Base-by-base conservation (phyloP, 2,113 vertebrate genomes). In the Lichenostomus cassidix region DNA sequence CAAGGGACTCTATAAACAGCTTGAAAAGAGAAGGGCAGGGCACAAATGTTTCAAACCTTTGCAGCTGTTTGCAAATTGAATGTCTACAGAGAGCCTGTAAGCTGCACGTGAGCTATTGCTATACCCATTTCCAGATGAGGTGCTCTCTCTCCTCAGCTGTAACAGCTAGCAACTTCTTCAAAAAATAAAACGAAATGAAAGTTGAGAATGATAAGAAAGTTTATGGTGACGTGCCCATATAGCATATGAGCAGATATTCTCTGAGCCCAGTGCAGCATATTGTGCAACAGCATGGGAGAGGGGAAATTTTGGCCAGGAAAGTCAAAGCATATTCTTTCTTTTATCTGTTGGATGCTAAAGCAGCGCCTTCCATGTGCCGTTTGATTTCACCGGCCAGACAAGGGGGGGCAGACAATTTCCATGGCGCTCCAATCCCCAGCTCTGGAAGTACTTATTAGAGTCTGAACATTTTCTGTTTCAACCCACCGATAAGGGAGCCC, bases 321-420 rank as follows among this genome's bases (percentile, higher is more conserved):
- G 95, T 81, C 83, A 90, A 88, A 96, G 79, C 92, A 95, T 94
- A 95, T 95, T 95, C 90, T 91, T 95, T 90, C 87, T 94, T 91
- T 91, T 94, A 92, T 90, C 92, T 94, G 68, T 83, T 94, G 90
- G 90, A 92, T 90, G 76, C 46, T 86, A 75, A 89, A 68, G 52
- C 73, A 92, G 49, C 4, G 77, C 60, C 44, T 92, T 92, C 83
- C 83, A 90, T 13, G 31, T 76, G 65, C 59, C 2, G 6, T 89
- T 87, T 84, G 80, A 89, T 95, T 89, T 95, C 83, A 87, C 74
- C 52, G 87, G 64, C 83, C 92, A 88, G 79, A 90, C 87, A 11
- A 80, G 52, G 33, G 39, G 41, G 60, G 56, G 29, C 47, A 87
- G 75, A 24, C 23, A 11, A 83, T 82, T 93, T 92, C 27, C 63